Conservation (phyloP, 2,888 invertebrate genomes). For the Spilarctia lutea region DNA sequence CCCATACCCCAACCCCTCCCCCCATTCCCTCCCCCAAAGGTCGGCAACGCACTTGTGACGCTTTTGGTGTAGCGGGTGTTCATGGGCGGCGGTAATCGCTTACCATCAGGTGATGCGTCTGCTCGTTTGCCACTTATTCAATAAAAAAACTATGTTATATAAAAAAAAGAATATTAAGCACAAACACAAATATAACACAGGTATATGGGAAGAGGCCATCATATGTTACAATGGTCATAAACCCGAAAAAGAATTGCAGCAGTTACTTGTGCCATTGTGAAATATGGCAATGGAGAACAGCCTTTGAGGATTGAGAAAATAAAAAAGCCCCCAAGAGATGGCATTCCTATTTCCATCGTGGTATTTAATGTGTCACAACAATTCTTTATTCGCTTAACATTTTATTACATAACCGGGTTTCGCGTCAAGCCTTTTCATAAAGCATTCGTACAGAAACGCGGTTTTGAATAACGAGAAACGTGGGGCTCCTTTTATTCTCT, state of each 20-base stretch:
- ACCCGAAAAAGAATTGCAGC: neutral
- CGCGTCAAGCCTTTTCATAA: conserved; percentile 20
- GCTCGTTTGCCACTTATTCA: no score
- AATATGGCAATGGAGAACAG: conserved; percentile 1
- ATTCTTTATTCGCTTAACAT: conserved; percentile 40
- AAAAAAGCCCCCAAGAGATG: conserved; percentile 34
- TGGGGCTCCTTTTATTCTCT: neutral
- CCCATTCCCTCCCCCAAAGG: no score
- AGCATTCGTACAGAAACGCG: conserved; percentile 19
- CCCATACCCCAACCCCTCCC: no score
- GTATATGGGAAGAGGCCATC: neutral
- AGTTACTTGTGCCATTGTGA: neutral
- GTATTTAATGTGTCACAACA: conserved; percentile 49
- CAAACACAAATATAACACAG: neutral
- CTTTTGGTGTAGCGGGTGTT: no score
- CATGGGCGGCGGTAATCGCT: no score
- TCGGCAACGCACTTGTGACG: no score
- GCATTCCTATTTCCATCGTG: conserved; percentile 39
- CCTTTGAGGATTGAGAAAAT: conserved; percentile 20
- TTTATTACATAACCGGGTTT: conserved; percentile 42
- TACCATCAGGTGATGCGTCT: no score
- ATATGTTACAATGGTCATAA: neutral
- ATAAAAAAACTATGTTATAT: no score
- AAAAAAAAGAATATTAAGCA: no score
- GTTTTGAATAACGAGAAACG: neutral